A percentile compares a stretch with the other conserved stretches of the same genome.
These are phyloP conservation scores for Andrena bicolor DNA, from an alignment of 2,888 invertebrate genomes.

Conservation along the genomic window DNA sequence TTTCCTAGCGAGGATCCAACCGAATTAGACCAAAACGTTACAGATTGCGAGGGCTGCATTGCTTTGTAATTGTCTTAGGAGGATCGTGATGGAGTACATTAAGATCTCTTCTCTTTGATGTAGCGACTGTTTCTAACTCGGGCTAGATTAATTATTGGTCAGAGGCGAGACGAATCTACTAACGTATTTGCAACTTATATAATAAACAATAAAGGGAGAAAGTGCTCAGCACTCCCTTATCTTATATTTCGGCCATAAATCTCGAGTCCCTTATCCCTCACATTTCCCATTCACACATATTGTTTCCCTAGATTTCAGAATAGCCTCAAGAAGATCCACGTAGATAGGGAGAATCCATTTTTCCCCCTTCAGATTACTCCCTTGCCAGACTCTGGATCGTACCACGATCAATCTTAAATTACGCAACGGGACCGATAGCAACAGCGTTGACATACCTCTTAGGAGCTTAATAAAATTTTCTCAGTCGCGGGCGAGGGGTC, in stretches of 20 bases:
- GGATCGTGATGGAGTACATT: constrained; percentile 28
- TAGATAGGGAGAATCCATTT: constrained; percentile 16
- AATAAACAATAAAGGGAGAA: not conserved
- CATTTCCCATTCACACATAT: constrained; percentile 13
- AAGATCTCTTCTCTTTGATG: constrained; percentile 5
- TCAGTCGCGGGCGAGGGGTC: constrained; percentile 1
- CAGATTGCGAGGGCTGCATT: constrained; percentile 7
- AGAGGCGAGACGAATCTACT: not conserved
- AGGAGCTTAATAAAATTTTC: constrained; percentile 53
- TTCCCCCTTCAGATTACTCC: constrained; percentile 17
- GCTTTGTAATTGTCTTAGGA: constrained; percentile 32
- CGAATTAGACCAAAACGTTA: constrained; percentile 40
- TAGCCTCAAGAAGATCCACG: not conserved
- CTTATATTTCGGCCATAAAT: constrained; percentile 32
- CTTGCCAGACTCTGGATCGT: constrained; percentile 3
- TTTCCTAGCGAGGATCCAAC: constrained; percentile 30
- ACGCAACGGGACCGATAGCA: constrained; percentile 34
- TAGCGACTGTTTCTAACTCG: not conserved
- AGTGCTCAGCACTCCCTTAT: not conserved
- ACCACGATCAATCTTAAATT: constrained; percentile 54
- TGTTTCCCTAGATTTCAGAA: constrained; percentile 16
- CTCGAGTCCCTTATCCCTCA: not conserved
- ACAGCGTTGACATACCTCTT: constrained; percentile 48
- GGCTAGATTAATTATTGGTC: not conserved
- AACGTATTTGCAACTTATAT: not conserved